Base-by-base conservation (phyloP, 2,113 vertebrate species). In the Procapra przewalskii region DNA sequence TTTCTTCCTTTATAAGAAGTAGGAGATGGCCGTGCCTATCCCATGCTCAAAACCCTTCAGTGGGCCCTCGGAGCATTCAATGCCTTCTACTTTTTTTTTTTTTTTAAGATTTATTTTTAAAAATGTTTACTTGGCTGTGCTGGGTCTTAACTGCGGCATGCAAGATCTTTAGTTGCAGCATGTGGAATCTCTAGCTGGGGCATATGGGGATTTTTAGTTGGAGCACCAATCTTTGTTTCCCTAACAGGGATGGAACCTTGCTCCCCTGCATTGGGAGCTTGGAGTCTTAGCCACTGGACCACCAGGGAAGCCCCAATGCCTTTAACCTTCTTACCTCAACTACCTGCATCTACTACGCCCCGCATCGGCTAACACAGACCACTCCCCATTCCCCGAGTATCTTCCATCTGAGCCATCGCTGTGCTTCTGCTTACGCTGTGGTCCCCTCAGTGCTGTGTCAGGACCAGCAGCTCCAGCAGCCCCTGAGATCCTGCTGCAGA, bases 281-380 rank as follows among this genome's bases (percentile, higher is more conserved):
- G 36, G 40, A 27, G 71, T 77, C 71, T 77, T 27, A 77, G 71
- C 23, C 23, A 27, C 23, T 77, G 71, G 71, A 27, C 71, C 12
- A 4, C 23, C 21, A 27, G 40, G 71, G 40, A 14, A 27, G 71
- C 14, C 40, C 36, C 60, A 48, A 1, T 79, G 83, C 52, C 52
- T 71, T 60, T 45, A 31, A 4, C 48, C 27, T 64, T 81, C 88
- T 89, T 36, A 62, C 25, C 57, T 81, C 84, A 19, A 12, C 10
- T 19, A 40, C 27, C 55, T 45, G 4, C 9, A 60, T 75, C 33
- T 50, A 17, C 48, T 45, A 14, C 31, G 71, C 31, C 19, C 16
- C 43, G 2, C 4, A 4, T 3, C 5, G 1, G 64, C 50, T 19
- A 29, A 33, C 19, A 23, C n/a, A 33, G 54, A 3, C 17, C 5